Evolutionary conservation across 2,113 vertebrate genomes (phyloP), one percentile per base, ranked within the genome.

Genomic region (Eudyptes chrysolophus): DNA sequence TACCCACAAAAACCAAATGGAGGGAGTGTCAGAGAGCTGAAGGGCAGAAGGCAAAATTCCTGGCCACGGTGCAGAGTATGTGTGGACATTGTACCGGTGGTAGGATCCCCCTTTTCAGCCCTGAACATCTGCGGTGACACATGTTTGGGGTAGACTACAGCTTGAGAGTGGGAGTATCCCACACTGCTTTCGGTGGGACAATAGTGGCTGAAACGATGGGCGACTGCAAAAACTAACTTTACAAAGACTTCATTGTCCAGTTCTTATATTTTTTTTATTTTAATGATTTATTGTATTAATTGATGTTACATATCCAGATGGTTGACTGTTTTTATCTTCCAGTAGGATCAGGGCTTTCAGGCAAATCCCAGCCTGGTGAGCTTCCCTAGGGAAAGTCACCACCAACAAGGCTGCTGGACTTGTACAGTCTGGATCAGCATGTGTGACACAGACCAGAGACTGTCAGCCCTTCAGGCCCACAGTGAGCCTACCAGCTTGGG

Each of bases 251-350:
- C 14, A 20, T 55, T 74, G 55, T 40, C 7, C n/a, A 51, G 55
- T 69, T 78, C 27, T 58, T 81, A 8, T 7, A 7, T 10, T 29
- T 10, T n/a, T 78, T 78, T 65, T 36, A 26, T 49, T 71, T 62
- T 81, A 30, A 51, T 51, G 0, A 46, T 70, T 82, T 74, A 10
- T 52, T 75, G 6, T 51, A 16, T 69, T 77, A 68, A 69, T 68
- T 70, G 26, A 38, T 62, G 11, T 55, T 75, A 48, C 2, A 0
- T 62, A 22, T 61, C 60, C 17, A 6, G 18, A 36, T 1, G 4
- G 36, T 10, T 75, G 32, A 83, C 52, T 3, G 12, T 6, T 66
- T 78, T 70, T 46, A 26, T 75, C 36, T 95, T 79, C 10, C 22
- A 61, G 9, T 16, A 66, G 16, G 20, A 58, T 68, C 18, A 24